Conservation (phyloP, 2,888 invertebrate species). For the Chymomyza amoena region DNA sequence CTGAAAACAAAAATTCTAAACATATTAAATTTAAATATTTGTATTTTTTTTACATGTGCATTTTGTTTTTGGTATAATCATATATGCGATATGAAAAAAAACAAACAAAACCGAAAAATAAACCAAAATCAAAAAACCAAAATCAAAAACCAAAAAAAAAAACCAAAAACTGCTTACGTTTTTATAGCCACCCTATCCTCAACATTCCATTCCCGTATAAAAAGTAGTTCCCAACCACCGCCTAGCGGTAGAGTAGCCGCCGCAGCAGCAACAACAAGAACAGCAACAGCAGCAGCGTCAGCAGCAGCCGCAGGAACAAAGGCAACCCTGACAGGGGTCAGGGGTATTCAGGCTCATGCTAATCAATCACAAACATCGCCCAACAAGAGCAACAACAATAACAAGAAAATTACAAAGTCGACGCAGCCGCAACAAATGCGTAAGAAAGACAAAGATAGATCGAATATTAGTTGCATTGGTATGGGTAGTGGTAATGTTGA, state of each 20-base stretch:
- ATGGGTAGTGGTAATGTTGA: slow-evolving; percentile 59
- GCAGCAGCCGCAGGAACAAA: slow-evolving; percentile 44
- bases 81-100: slow-evolving; percentile 21
- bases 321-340: slow-evolving; percentile 39
- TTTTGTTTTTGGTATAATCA: slow-evolving; percentile 59
- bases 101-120: slow-evolving; percentile 17
- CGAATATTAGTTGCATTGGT: slow-evolving; percentile 68
- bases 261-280: slow-evolving; percentile 63
- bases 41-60: slow-evolving; percentile 55
- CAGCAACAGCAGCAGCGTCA: slow-evolving; percentile 36
- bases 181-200: slow-evolving; percentile 88
- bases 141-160: slow-evolving; percentile 32
- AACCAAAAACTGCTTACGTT: slow-evolving; percentile 64
- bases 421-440: slow-evolving; percentile 66
- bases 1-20: slow-evolving; percentile 22
- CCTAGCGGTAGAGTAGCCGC: slow-evolving; percentile 78
- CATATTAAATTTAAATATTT: slow-evolving; percentile 36
- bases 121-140: slow-evolving; percentile 16
- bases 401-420: slow-evolving; percentile 24
- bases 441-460: slow-evolving; percentile 77
- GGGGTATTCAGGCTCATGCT: slow-evolving; percentile 65
- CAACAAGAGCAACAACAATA: slow-evolving; percentile 50
- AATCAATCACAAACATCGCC: slow-evolving; percentile 75
- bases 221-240: slow-evolving; percentile 83
- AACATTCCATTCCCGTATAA: slow-evolving; percentile 85